phyloP scores from a whole-genome alignment of 2,797 vertebrate species.

The Melanogrammus aeglefinus region DNA sequence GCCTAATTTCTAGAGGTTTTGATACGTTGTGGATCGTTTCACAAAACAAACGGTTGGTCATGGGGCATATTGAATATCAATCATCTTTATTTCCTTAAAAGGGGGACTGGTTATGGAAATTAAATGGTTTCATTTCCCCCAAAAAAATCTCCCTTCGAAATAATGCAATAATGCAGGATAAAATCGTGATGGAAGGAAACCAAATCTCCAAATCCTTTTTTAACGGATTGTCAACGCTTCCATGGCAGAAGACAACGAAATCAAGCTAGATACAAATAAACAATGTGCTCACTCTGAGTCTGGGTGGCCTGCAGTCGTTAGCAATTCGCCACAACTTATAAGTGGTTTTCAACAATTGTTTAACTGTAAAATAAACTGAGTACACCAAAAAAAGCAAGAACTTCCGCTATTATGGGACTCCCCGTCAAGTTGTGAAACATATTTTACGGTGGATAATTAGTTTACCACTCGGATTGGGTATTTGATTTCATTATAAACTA shows the following conservation, averaged over 20 bases:
- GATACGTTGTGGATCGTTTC: not conserved
- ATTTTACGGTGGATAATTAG: not conserved
- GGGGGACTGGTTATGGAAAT: not conserved
- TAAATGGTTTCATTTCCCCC: not conserved
- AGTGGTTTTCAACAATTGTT: not conserved
- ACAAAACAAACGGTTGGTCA: not conserved
- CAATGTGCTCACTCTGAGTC: not conserved
- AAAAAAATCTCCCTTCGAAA: not conserved
- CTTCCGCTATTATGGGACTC: not conserved
- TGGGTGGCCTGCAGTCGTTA: not conserved
- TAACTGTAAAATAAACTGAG: not conserved
- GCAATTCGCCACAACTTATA: not conserved
- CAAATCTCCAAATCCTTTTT: slow-evolving; percentile 20
- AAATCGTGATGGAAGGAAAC: not conserved
- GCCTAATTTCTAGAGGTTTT: not conserved
- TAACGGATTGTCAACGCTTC: slow-evolving; percentile 18
- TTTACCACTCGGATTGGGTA: not conserved
- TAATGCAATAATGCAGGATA: not conserved
- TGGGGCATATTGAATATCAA: not conserved
- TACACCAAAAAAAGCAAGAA: not conserved
- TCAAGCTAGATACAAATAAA: not conserved
- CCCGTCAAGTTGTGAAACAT: slow-evolving; percentile 2
- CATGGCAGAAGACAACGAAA: not conserved
- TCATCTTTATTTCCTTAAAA: not conserved
- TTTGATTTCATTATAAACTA: not conserved